phyloP scores from a whole-genome alignment of 2,113 vertebrate genomes.

The Aix galericulata region DNA sequence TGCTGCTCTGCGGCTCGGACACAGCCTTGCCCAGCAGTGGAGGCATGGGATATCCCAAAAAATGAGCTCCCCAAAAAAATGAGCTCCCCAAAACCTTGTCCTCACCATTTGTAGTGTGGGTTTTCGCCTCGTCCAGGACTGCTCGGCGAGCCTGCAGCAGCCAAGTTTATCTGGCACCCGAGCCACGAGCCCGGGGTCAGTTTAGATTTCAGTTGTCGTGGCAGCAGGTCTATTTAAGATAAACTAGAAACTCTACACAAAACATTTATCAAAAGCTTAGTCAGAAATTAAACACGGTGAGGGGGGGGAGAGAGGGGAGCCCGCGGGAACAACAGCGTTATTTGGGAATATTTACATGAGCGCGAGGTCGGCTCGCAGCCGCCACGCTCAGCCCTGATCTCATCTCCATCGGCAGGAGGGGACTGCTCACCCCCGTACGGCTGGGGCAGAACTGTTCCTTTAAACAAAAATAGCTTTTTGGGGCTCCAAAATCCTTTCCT shows the following conservation, averaged over 20 bases:
- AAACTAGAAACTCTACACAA: slow-evolving; percentile 30
- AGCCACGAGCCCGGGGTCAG: neutral
- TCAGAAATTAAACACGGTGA: slow-evolving; percentile 4
- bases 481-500: neutral
- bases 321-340: neutral
- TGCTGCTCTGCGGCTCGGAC: neutral
- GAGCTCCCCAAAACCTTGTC: neutral
- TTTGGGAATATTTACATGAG: slow-evolving; percentile 24
- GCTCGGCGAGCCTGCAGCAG: neutral
- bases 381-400: accelerated
- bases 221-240: slow-evolving; percentile 40
- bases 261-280: slow-evolving; percentile 58
- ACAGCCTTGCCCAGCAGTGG: too few species aligned
- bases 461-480: neutral
- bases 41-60: neutral
- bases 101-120: neutral
- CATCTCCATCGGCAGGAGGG: neutral
- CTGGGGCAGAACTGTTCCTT: neutral
- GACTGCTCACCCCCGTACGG: too few species aligned
- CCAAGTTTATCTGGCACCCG: neutral
- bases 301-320: neutral
- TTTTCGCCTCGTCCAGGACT: neutral
- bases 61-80: neutral
- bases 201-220: slow-evolving; percentile 34
- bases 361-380: neutral